Conservation (phyloP, 2,113 vertebrate genomes). For the Lepus timidus region DNA sequence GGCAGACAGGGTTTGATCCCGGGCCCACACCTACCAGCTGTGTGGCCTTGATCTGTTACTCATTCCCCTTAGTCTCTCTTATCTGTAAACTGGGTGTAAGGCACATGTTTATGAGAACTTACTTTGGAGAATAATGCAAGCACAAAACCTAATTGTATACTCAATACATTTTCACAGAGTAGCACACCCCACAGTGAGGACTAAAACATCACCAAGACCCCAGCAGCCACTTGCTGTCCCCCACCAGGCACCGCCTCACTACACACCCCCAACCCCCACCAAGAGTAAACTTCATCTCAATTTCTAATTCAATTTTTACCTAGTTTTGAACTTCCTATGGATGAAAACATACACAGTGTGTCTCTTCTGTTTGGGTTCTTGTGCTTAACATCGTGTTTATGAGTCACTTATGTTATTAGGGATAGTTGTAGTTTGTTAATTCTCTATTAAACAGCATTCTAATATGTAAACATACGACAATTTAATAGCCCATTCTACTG, state of each 20-base stretch:
- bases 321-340: background rate
- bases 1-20: too few species aligned
- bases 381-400: background rate
- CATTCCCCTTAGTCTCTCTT: background rate
- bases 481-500: background rate
- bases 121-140: background rate
- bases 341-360: background rate
- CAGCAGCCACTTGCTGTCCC: background rate
- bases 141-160: background rate
- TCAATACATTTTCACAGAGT: background rate
- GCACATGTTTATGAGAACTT: background rate
- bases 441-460: background rate
- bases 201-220: too few species aligned
- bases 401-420: background rate
- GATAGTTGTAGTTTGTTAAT: background rate
- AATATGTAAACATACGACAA: background rate
- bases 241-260: background rate
- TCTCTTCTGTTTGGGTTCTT: background rate
- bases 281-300: background rate
- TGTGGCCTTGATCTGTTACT: too few species aligned
- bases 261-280: too few species aligned
- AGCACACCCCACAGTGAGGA: background rate
- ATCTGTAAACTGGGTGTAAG: background rate
- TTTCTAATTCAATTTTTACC: constrained; percentile 19
- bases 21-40: too few species aligned